Conservation (phyloP, 2,888 invertebrate species). For the Chironomus tentans region DNA sequence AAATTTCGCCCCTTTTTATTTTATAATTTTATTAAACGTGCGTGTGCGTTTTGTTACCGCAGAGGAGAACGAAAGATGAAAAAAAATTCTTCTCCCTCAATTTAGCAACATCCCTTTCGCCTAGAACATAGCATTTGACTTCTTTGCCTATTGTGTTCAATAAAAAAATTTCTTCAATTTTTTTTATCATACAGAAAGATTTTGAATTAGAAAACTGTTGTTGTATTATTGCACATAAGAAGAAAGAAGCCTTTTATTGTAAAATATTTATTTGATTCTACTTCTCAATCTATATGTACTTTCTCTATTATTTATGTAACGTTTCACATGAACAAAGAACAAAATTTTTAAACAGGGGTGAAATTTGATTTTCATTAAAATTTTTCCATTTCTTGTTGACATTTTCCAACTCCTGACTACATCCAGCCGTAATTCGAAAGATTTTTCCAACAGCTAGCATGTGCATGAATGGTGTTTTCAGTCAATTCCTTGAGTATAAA, state of each 20-base stretch:
- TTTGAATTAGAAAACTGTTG: constrained; percentile 1
- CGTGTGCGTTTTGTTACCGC: constrained; percentile 19
- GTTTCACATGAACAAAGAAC: not conserved
- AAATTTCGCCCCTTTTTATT: constrained; percentile 22
- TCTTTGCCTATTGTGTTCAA: not conserved
- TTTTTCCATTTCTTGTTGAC: not conserved
- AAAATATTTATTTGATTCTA: constrained; percentile 26
- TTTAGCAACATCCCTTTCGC: not conserved
- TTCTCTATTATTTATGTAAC: constrained; percentile 25
- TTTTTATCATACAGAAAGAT: not conserved
- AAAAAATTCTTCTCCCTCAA: constrained; percentile 3
- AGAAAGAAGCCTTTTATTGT: constrained; percentile 1
- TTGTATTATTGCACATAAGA: not conserved
- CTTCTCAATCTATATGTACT: not conserved
- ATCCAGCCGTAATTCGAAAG: not conserved
- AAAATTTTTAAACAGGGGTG: not conserved
- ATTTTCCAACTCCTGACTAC: not conserved
- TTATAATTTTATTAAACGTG: constrained; percentile 27
- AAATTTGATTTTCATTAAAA: not conserved
- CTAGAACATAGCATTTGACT: not conserved
- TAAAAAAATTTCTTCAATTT: not conserved
- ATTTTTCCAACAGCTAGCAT: not conserved
- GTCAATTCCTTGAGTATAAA: constrained; percentile 24
- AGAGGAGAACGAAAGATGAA: not conserved
- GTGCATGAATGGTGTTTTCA: constrained; percentile 14